Evolutionary conservation across 2,113 vertebrate species (phyloP).

Genomic region (Phalacrocorax aristotelis): DNA sequence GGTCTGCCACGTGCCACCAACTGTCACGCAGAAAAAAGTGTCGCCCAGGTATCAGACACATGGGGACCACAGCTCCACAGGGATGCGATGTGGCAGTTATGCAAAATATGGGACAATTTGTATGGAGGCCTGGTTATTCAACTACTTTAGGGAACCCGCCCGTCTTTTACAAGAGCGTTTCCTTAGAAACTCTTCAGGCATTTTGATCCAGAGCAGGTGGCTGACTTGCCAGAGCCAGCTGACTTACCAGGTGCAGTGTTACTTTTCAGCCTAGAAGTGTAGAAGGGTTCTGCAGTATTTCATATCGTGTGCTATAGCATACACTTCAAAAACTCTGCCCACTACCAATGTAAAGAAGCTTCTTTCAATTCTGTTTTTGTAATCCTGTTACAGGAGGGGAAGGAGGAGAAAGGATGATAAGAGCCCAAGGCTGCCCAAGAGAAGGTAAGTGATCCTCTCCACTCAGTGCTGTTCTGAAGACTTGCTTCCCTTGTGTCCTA

Average conservation of each 20-base stretch:
- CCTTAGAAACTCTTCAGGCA: not conserved
- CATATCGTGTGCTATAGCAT: not conserved
- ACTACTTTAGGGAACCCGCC: not conserved
- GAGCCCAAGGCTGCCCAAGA: constrained; percentile 92
- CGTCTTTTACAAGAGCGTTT: not conserved
- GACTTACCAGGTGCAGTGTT: not conserved
- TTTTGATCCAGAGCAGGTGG: not conserved
- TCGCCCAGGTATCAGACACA: not conserved
- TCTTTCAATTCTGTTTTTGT: constrained; percentile 1
- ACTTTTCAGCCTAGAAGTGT: not conserved
- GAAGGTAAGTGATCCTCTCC: constrained; percentile 77
- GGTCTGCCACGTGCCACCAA: not conserved
- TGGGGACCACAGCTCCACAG: not conserved
- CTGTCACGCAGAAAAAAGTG: not conserved
- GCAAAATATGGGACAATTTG: not conserved
- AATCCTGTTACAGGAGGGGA: constrained; percentile 82
- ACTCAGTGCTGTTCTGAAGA: not conserved
- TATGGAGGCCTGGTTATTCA: not conserved
- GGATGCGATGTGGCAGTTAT: not conserved
- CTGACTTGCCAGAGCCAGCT: not conserved
- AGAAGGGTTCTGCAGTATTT: not conserved
- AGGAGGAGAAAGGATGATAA: constrained; percentile 96
- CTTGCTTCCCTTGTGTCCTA: not conserved
- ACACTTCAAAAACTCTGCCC: not conserved
- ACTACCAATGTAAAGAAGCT: not conserved